Evolutionary conservation across 2,113 vertebrate species (phyloP).

Genomic region (Clarias gariepinus): DNA sequence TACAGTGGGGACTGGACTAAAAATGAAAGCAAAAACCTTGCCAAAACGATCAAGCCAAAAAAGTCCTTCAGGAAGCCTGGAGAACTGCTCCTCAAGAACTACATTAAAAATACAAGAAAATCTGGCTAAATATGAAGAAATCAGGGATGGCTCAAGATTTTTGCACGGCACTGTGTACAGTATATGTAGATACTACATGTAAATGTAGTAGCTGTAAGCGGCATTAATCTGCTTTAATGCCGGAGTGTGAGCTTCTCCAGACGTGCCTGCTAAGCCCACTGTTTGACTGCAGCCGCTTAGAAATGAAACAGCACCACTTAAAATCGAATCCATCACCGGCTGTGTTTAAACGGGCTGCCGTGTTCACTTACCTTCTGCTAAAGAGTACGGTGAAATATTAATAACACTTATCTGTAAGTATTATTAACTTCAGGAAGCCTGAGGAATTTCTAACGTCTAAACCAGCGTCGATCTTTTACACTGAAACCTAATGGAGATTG

Average conservation of each 20-base stretch:
- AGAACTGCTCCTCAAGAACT: no score
- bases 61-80: no score
- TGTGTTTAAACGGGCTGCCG: constrained; percentile 46
- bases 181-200: background rate
- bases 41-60: no score
- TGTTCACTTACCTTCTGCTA: constrained; percentile 48
- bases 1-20: no score
- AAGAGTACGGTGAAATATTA: constrained; percentile 47
- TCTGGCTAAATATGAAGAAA: no score
- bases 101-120: no score
- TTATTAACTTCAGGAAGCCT: constrained; percentile 34
- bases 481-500: constrained; percentile 13
- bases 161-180: no score
- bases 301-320: constrained; percentile 50
- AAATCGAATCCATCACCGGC: constrained; percentile 47
- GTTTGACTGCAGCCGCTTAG: constrained; percentile 46
- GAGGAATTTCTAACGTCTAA: constrained; percentile 17
- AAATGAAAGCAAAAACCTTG: no score
- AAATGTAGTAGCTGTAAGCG: background rate
- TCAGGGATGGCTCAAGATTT: no score
- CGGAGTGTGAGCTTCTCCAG: constrained; percentile 37
- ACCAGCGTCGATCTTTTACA: background rate
- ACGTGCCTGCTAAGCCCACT: constrained; percentile 37
- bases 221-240: constrained; percentile 7
- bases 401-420: constrained; percentile 45